These are phyloP conservation scores for Epinephelus malabaricus DNA, from an alignment of 2,797 vertebrate genomes.

Conservation along the genomic window DNA sequence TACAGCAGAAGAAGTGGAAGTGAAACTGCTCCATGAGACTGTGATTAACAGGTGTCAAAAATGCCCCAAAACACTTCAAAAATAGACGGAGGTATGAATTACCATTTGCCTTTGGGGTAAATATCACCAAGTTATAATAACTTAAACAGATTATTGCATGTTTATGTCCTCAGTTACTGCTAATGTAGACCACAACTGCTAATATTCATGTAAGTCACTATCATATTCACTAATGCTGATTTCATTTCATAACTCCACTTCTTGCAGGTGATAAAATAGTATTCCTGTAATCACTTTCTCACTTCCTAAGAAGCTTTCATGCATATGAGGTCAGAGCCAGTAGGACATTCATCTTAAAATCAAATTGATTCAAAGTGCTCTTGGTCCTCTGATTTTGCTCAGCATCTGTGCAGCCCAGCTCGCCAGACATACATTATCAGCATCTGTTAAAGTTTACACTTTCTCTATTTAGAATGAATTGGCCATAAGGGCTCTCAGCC, in stretches of 20 bases:
- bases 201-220: neutral
- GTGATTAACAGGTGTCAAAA: no score
- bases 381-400: neutral
- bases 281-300: constrained; percentile 3
- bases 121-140: no score
- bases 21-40: no score
- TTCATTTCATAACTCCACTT: neutral
- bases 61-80: no score
- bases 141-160: no score
- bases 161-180: no score
- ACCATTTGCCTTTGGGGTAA: no score
- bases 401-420: neutral
- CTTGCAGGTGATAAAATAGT: no score
- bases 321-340: constrained; percentile 15
- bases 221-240: neutral
- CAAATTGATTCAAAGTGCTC: constrained; percentile 26
- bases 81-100: no score
- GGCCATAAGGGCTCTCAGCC: constrained; percentile 14
- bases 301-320: neutral
- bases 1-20: no score
- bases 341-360: constrained; percentile 20
- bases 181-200: neutral
- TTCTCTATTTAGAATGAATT: constrained; percentile 7
- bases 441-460: constrained; percentile 8
- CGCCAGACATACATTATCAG: constrained; percentile 29